Conservation (phyloP, 2,888 invertebrate genomes). For the Macaria liturata region DNA sequence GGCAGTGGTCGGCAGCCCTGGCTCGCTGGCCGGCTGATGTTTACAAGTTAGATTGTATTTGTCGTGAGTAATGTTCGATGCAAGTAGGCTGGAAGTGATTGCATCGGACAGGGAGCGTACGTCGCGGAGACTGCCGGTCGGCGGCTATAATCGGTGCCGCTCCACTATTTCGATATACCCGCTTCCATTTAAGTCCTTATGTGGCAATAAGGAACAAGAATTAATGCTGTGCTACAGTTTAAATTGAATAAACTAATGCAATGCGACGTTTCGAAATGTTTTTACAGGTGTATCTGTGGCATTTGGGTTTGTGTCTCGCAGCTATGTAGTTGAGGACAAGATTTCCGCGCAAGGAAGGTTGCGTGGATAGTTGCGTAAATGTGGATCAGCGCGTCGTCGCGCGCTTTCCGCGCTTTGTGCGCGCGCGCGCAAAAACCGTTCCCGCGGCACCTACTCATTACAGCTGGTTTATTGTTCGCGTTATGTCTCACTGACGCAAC, state of each 20-base stretch:
- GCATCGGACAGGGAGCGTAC: conserved; percentile 20
- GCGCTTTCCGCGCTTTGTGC: conserved; percentile 61
- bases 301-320: too few relatives aligned
- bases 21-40: too few relatives aligned
- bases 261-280: conserved; percentile 14
- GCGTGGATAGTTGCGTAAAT: conserved; percentile 62
- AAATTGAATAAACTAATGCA: conserved; percentile 20
- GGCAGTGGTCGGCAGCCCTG: not conserved
- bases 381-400: conserved; percentile 53
- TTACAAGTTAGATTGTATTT: too few relatives aligned
- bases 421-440: conserved; percentile 58
- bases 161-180: conserved; percentile 35
- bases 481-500: conserved; percentile 63
- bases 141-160: conserved; percentile 41
- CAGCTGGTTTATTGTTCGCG: conserved; percentile 64
- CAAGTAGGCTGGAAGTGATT: conserved; percentile 22
- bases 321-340: not conserved
- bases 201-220: conserved; percentile 53
- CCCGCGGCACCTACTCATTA: conserved; percentile 65
- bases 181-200: conserved; percentile 54
- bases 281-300: conserved; percentile 14
- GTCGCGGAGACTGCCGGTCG: conserved; percentile 10
- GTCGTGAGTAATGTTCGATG: not conserved
- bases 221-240: conserved; percentile 31
- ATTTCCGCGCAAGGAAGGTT: conserved; percentile 58